Conservation (phyloP, 64 coral and sea anemone genomes). For the Astreopora myriophthalma region DNA sequence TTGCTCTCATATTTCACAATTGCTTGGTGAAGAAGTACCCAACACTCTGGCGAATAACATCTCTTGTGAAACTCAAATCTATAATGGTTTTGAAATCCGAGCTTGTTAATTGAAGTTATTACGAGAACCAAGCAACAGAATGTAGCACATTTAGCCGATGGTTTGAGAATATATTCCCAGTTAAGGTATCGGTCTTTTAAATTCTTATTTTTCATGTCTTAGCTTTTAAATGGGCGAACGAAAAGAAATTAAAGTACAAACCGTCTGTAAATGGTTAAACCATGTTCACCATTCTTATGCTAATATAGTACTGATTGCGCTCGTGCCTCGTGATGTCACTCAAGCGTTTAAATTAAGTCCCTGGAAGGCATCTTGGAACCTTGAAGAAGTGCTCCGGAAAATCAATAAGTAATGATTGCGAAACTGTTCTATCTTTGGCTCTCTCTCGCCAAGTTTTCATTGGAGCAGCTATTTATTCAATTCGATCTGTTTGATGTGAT, state of each 20-base stretch:
- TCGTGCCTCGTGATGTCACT: not conserved
- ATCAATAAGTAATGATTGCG: not conserved
- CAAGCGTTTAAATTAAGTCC: not conserved
- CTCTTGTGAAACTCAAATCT: too few species aligned
- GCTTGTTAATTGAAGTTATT: not conserved
- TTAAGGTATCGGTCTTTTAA: not conserved
- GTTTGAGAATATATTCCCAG: not conserved
- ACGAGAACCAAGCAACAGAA: too few species aligned
- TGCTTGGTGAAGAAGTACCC: too few species aligned
- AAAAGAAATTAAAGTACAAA: conserved; percentile 13
- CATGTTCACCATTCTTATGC: not conserved
- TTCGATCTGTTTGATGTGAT: conserved; percentile 73
- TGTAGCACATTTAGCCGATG: too few species aligned
- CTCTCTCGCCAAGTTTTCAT: conserved; percentile 3
- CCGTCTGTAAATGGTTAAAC: not conserved
- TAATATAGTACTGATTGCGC: not conserved
- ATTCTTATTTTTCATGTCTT: not conserved
- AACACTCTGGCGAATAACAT: too few species aligned
- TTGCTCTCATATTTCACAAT: too few species aligned
- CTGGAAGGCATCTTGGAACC: not conserved
- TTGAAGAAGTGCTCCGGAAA: not conserved
- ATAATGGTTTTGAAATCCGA: not conserved
- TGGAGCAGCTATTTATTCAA: conserved; percentile 11
- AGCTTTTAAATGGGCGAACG: not conserved
- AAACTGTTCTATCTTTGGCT: conserved; percentile 20